These are phyloP conservation scores for Boleophthalmus pectinirostris DNA, from an alignment of 2,113 vertebrate genomes.

Conservation along the genomic window DNA sequence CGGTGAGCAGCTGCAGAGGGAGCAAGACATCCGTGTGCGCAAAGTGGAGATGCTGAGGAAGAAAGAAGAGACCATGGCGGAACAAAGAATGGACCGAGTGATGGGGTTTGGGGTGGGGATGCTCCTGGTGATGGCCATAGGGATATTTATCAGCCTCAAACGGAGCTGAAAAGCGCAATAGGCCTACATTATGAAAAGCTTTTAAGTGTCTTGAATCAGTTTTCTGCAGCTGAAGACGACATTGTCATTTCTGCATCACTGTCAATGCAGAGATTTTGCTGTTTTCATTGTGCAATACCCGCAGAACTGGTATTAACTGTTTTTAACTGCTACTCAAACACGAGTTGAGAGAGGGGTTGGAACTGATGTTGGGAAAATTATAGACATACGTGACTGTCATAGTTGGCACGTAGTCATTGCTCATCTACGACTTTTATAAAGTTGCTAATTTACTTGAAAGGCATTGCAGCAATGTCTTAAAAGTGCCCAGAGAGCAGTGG, in stretches of 20 bases:
- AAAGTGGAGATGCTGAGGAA: conserved; percentile 59
- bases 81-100: conserved; percentile 5
- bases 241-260: not conserved
- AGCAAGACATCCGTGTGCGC: conserved; percentile 56
- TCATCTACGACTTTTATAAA: conserved; percentile 52
- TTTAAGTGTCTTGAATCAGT: not conserved
- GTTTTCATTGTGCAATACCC: not conserved
- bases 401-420: not conserved
- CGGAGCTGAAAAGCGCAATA: not conserved
- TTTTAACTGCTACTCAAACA: not conserved
- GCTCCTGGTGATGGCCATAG: conserved; percentile 22
- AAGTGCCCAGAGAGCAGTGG: not conserved
- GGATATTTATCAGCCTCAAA: conserved; percentile 21
- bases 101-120: conserved; percentile 16
- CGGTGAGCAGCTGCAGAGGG: conserved; percentile 82
- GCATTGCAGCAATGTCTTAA: conserved; percentile 16
- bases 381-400: not conserved
- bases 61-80: not conserved
- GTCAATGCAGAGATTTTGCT: not conserved
- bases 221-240: not conserved
- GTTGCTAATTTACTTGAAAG: conserved; percentile 12
- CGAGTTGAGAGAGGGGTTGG: too few relatives aligned
- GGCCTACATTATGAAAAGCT: not conserved
- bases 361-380: not conserved
- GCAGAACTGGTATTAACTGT: not conserved